Conservation (phyloP, 2,797 vertebrate species). For the Rhincodon typus region DNA sequence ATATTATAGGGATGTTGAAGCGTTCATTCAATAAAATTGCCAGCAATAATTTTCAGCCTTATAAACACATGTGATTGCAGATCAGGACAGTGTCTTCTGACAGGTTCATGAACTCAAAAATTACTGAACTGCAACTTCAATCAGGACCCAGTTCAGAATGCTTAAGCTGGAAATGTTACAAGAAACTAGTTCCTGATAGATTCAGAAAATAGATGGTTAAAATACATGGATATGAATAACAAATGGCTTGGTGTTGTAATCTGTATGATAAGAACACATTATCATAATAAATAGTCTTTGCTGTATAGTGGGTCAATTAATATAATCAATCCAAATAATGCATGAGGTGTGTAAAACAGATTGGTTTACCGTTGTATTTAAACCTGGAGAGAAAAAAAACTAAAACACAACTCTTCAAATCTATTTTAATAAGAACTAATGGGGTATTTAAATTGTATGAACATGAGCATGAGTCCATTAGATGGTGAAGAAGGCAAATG, state of each 20-base stretch:
- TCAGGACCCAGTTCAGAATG: neutral
- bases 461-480: no score
- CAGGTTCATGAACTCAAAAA: neutral
- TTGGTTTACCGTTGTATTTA: neutral
- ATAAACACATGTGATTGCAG: neutral
- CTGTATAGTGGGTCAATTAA: constrained; percentile 12
- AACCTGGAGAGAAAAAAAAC: neutral
- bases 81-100: neutral
- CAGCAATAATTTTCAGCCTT: neutral
- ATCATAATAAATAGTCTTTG: neutral
- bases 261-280: neutral
- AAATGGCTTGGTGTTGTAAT: neutral
- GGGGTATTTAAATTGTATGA: neutral
- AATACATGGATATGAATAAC: neutral
- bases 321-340: constrained; percentile 10
- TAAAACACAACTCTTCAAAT: neutral
- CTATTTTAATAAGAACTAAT: neutral
- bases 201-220: neutral
- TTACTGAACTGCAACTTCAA: neutral
- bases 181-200: neutral
- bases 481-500: no score
- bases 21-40: neutral
- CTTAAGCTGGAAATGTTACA: neutral
- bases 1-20: neutral
- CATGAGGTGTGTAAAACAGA: neutral